phyloP scores from a whole-genome alignment of 2,888 invertebrate species.

The Mythimna vitellina region DNA sequence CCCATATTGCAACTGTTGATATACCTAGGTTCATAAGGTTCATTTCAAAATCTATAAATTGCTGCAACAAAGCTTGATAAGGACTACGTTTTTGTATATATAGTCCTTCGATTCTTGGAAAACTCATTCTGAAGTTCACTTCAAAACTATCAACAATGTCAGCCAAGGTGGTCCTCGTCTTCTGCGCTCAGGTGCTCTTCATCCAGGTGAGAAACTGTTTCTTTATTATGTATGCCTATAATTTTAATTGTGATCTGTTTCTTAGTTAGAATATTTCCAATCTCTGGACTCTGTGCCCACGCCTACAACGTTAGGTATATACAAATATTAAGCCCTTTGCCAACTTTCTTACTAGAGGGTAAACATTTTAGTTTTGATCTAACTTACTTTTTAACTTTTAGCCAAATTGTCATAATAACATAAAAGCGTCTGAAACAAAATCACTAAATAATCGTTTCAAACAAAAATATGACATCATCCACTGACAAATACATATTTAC shows the following conservation, averaged over 20 bases:
- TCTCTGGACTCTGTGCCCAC: too few relatives aligned
- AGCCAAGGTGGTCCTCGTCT: constrained; percentile 23
- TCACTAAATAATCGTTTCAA: too few relatives aligned
- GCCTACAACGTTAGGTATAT: too few relatives aligned
- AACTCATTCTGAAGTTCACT: constrained; percentile 30
- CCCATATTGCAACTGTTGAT: neutral
- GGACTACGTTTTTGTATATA: constrained; percentile 35
- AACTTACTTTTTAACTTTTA: too few relatives aligned
- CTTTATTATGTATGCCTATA: neutral
- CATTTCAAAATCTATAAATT: neutral
- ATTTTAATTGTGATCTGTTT: neutral
- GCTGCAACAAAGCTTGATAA: constrained; percentile 31
- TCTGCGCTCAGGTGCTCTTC: constrained; percentile 19
- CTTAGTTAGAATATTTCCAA: too few relatives aligned
- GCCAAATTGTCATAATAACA: too few relatives aligned
- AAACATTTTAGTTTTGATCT: too few relatives aligned
- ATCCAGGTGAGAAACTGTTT: constrained; percentile 17
- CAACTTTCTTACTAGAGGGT: too few relatives aligned
- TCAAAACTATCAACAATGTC: constrained; percentile 33
- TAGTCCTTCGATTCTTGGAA: constrained; percentile 28
- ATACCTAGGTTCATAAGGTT: neutral
- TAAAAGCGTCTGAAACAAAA: too few relatives aligned
- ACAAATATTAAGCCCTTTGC: too few relatives aligned
- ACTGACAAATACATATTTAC: neutral
- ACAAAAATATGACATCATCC: neutral